These are phyloP conservation scores for Drosophila setifemur DNA, from an alignment of 1,140 invertebrate genomes.

Conservation along the genomic window DNA sequence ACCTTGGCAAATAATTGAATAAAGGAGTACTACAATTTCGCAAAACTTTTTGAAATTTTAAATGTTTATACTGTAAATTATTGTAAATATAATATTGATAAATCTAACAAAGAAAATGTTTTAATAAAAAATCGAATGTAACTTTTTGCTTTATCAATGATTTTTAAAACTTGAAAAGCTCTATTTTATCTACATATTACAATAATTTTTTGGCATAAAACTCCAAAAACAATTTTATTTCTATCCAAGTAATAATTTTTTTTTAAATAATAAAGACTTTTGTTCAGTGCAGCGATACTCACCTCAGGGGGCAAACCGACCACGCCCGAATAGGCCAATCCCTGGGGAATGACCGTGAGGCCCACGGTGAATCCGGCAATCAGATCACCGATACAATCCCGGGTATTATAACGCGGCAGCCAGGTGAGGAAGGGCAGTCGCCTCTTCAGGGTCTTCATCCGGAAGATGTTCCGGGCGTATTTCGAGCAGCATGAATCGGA, in stretches of 20 bases:
- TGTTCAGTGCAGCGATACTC: not conserved
- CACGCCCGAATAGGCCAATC: slow-evolving; percentile 92
- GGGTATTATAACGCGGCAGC: slow-evolving; percentile 88
- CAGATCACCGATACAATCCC: slow-evolving; percentile 87
- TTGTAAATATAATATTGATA: too few relatives aligned
- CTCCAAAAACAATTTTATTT: too few relatives aligned
- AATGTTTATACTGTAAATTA: too few relatives aligned
- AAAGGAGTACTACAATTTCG: too few relatives aligned
- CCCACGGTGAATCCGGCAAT: slow-evolving; percentile 94
- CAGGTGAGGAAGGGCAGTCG: slow-evolving; percentile 89
- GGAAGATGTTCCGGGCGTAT: slow-evolving; percentile 47
- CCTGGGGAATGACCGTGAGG: slow-evolving; percentile 92
- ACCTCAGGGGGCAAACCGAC: slow-evolving; percentile 89
- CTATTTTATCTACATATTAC: too few relatives aligned
- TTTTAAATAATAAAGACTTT: not conserved
- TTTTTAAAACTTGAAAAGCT: too few relatives aligned
- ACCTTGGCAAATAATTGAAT: too few relatives aligned
- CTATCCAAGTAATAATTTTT: not conserved
- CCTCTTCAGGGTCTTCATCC: slow-evolving; percentile 87
- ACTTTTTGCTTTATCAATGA: too few relatives aligned
- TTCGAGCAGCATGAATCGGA: slow-evolving; percentile 42
- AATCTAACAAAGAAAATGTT: too few relatives aligned
- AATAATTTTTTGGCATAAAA: too few relatives aligned
- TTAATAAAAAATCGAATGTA: too few relatives aligned
- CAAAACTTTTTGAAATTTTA: too few relatives aligned